Evolutionary conservation across 1,140 invertebrate genomes (phyloP).

Genomic region (Heliconius himera): DNA sequence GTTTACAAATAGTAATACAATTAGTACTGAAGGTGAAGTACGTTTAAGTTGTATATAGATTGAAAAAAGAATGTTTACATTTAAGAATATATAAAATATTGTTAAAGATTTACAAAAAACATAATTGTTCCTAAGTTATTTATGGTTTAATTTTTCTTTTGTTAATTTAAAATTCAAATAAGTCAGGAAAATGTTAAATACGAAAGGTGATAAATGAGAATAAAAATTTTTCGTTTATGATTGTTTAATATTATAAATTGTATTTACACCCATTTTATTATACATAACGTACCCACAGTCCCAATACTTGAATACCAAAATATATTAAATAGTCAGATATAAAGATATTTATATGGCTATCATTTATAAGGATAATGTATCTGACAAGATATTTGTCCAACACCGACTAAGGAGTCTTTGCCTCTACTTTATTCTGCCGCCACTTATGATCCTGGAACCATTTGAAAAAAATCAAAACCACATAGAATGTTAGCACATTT

Average conservation of each 20-base stretch:
- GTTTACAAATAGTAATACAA: neutral
- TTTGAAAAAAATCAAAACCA: constrained; percentile 25
- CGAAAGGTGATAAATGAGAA: constrained; percentile 34
- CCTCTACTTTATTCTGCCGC: constrained; percentile 72
- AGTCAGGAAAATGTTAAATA: constrained; percentile 21
- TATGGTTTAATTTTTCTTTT: constrained; percentile 22
- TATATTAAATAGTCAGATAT: constrained; percentile 57
- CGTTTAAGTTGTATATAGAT: constrained; percentile 20
- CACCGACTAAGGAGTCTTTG: constrained; percentile 59
- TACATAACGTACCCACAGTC: constrained; percentile 52
- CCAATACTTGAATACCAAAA: constrained; percentile 70
- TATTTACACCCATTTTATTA: constrained; percentile 55
- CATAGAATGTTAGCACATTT: neutral
- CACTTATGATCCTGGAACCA: constrained; percentile 77
- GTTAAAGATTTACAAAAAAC: constrained; percentile 20
- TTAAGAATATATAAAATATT: constrained; percentile 14
- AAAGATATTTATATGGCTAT: constrained; percentile 32
- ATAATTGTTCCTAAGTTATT: constrained; percentile 35
- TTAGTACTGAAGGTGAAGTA: neutral
- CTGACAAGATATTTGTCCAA: constrained; percentile 22
- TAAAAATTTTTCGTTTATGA: constrained; percentile 37
- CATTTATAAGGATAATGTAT: constrained; percentile 5
- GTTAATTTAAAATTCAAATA: constrained; percentile 7
- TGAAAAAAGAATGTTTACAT: constrained; percentile 7
- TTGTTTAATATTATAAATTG: constrained; percentile 45